These are phyloP conservation scores for Phyllotreta striolata DNA, from an alignment of 2,888 invertebrate genomes.

Conservation along the genomic window DNA sequence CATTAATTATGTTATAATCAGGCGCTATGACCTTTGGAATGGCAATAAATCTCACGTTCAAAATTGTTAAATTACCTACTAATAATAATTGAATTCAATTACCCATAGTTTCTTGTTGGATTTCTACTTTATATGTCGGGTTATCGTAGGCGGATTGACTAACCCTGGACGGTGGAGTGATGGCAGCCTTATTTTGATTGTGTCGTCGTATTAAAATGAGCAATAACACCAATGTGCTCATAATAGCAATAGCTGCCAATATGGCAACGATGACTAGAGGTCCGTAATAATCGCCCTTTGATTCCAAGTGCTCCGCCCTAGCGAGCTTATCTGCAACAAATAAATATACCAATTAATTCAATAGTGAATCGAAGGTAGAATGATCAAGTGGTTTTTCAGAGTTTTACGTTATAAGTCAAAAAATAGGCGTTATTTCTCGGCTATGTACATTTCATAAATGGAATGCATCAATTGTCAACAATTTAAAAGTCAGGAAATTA, in stretches of 20 bases:
- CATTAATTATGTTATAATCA: no score
- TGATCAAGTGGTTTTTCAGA: background rate
- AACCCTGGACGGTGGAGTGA: constrained; percentile 75
- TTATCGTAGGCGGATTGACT: constrained; percentile 91
- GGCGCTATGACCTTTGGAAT: no score
- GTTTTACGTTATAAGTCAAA: no score
- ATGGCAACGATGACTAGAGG: constrained; percentile 89
- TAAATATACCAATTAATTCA: background rate
- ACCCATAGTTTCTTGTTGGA: constrained; percentile 94
- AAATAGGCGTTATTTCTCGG: no score
- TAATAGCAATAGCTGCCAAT: constrained; percentile 83
- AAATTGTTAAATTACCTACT: constrained; percentile 8
- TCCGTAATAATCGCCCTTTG: constrained; percentile 83
- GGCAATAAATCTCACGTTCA: no score
- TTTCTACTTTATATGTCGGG: constrained; percentile 92
- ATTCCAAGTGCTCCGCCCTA: constrained; percentile 65
- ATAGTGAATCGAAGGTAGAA: no score
- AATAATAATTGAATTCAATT: constrained; percentile 50
- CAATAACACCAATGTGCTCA: constrained; percentile 80
- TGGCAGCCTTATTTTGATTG: constrained; percentile 76
- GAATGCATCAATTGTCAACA: no score
- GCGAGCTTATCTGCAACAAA: constrained; percentile 55
- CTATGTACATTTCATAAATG: background rate
- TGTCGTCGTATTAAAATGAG: constrained; percentile 80
- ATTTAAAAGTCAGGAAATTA: no score